Base-by-base conservation (phyloP, 2,797 vertebrate genomes). In the Lepilemur septentrionalis region DNA sequence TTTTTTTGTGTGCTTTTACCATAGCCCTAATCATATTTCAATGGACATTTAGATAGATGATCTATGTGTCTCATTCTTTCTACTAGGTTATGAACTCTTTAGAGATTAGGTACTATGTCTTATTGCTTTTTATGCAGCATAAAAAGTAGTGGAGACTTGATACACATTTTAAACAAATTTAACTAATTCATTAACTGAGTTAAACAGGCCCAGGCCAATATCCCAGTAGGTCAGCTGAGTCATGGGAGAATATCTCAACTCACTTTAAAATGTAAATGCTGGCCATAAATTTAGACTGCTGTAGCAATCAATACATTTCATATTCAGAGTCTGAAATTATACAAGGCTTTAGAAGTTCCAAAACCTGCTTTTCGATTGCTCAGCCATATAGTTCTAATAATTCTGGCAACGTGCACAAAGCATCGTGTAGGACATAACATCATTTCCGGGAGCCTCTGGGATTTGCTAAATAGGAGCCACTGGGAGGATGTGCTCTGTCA, bases 381-480 rank as follows among this genome's bases (percentile, higher is more conserved):
- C 90, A 89, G 80, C 90, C 91, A 79, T 82, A 84, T 10, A 96
- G 93, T 28, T 98, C 91, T 98, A 95, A 96, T 98, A 95, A 96
- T 97, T 97, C 93, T 96, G 89, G 70, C 35, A 84, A 70, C 91
- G 52, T 85, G 85, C 96, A 97, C 94, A 69, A 75, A 89, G 76
- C n/a, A 17, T 50, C 2, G 3, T 89, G 30, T 73, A 92, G 91
- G 79, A 87, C 97, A 97, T 96, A 94, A 97, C 95, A 82, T 98
- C 89, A 98, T 98, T 97, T 97, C 50, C 96, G 95, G 95, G 97
- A 98, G 97, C 94, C 94, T 95, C 95, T 96, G 97, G 85, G 92
- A 93, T 94, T 97, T 96, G 87, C 98, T 95, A 97, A 97, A 97
- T 97, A 95, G 97, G 98, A 98, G 95, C 78, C 95, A 61, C 84